These are phyloP conservation scores for Urocitellus parryii DNA, from an alignment of 2,113 vertebrate genomes.

Conservation along the genomic window DNA sequence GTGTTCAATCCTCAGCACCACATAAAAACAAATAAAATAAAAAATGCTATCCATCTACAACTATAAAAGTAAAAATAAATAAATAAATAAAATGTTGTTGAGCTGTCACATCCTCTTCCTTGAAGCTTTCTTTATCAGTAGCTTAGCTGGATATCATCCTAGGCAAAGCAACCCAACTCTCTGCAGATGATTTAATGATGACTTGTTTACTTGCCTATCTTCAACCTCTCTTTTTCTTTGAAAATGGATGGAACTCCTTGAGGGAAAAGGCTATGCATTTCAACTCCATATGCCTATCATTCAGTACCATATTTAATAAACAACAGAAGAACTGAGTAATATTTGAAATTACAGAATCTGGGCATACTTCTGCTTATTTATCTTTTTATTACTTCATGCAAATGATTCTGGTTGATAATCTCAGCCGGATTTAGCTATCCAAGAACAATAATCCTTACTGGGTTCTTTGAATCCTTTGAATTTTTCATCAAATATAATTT, in stretches of 20 bases:
- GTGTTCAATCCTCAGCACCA: no score
- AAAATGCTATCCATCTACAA: no score
- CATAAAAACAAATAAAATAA: no score
- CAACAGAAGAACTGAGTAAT: not conserved
- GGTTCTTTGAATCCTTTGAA: constrained; percentile 7
- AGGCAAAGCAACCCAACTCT: not conserved
- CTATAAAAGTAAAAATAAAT: no score
- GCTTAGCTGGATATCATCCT: not conserved
- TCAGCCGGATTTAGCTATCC: not conserved
- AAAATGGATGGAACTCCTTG: not conserved
- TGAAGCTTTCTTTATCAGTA: not conserved
- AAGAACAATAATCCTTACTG: not conserved
- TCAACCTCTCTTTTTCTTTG: not conserved
- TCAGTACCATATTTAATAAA: not conserved
- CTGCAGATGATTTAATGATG: not conserved
- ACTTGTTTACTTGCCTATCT: not conserved
- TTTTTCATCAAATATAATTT: constrained; percentile 54
- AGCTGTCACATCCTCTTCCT: not conserved
- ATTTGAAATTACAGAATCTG: constrained; percentile 38
- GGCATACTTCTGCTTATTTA: not conserved
- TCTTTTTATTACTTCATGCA: constrained; percentile 16
- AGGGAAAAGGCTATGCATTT: not conserved
- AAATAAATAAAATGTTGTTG: not conserved
- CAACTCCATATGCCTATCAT: not conserved
- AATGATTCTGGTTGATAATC: constrained; percentile 13